Conservation (phyloP, 1,140 invertebrate genomes). For the Drosophila guanche region DNA sequence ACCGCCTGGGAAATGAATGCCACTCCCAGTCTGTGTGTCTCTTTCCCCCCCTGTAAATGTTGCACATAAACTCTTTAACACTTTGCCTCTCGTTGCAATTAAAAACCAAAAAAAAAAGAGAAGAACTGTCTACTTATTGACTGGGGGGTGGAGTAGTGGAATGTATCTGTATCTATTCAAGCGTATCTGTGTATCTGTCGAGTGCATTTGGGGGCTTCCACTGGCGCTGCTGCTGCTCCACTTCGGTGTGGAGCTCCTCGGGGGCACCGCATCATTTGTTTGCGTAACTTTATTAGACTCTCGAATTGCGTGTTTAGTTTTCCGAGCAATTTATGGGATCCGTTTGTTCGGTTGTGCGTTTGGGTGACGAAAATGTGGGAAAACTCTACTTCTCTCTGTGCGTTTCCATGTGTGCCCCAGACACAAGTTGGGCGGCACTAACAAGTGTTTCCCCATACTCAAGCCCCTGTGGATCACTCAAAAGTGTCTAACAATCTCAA, state of each 20-base stretch:
- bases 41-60: slow-evolving; percentile 61
- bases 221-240: slow-evolving; percentile 50
- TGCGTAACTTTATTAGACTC: slow-evolving; percentile 82
- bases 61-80: slow-evolving; percentile 83
- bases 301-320: slow-evolving; percentile 81
- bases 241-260: slow-evolving; percentile 52
- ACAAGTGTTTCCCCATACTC: slow-evolving; percentile 53
- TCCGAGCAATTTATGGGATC: slow-evolving; percentile 71
- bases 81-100: slow-evolving; percentile 80
- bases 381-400: slow-evolving; percentile 26
- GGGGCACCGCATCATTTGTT: slow-evolving; percentile 82
- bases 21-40: slow-evolving; percentile 19
- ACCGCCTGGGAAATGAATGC: slow-evolving; percentile 69
- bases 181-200: slow-evolving; percentile 48
- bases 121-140: slow-evolving; percentile 70
- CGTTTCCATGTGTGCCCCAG: slow-evolving; percentile 57
- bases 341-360: neutral
- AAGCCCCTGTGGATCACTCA: slow-evolving; percentile 22
- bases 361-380: slow-evolving; percentile 75
- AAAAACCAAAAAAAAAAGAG: slow-evolving; percentile 54
- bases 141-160: slow-evolving; percentile 60
- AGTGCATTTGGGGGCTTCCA: slow-evolving; percentile 54
- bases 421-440: slow-evolving; percentile 35
- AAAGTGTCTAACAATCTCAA: slow-evolving; percentile 42
- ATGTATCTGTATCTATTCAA: slow-evolving; percentile 59